Base-by-base conservation (phyloP, 2,113 vertebrate species). In the Girardinichthys multiradiatus region DNA sequence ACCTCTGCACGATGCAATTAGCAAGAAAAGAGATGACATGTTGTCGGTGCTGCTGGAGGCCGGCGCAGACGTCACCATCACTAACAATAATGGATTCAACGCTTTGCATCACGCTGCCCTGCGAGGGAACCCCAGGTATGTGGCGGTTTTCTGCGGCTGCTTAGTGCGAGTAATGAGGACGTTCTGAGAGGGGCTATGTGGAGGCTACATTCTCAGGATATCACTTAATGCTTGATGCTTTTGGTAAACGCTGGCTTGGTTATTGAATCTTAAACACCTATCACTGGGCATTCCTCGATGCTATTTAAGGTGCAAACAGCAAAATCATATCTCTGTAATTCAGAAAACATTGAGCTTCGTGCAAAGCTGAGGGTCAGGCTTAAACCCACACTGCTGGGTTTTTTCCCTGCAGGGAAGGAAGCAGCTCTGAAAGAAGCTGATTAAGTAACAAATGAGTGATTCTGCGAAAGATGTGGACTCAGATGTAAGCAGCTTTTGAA, bases 11-110 rank as follows among this genome's bases (percentile, higher is more conserved):
- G 98, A 99, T 42, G 98, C 98, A 77, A 99, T 99, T 91, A 99
- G 98, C 92, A 99, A 99, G 91, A 99, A 99, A 77, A 95, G 98
- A 69, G 98, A 99, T 78, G 98, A 99, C 92, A 99, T 99, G 91
- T 93, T 99, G 81, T 98, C 98, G 2, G 98, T 99, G 17, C 91
- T 99, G 84, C 87, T 99, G 78, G 98, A 99, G 91, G 96, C 98
- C 26, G 97, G 96, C 24, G 98, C 98, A 29, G 98, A 99, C 67
- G 97, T 99, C 86, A 99, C 98, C 54, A 99, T 99, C 90, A 99
- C 98, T 67, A 99, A 99, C 92, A 99, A 99, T 86, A 99, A 98
- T 2, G 98, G 98, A 4, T 99, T 99, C 90, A 99, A 99, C 67
- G 98, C 98, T 64, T 95, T 99, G 65, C 98, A 99, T 80, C 98